Base-by-base conservation (phyloP, 53 echinoderm and acorn worm species). In the Hippasteria phrygiana region DNA sequence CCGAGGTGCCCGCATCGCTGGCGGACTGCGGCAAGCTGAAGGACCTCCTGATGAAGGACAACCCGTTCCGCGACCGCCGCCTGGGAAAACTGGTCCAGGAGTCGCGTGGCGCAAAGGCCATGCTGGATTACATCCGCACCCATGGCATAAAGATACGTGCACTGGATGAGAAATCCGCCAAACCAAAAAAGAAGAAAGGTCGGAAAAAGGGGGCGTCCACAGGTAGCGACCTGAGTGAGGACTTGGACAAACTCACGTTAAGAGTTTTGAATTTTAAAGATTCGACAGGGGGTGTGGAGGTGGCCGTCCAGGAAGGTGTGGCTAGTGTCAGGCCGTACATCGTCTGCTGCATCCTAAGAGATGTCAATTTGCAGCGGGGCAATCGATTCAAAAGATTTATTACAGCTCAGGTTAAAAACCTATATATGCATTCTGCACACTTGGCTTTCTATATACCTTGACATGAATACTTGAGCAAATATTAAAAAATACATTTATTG, bases 381-480 rank as follows among this genome's bases (percentile, higher is more conserved):
- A 91, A 62, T 12, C 74, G 84, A 36, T 95, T 94, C 91, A 98
- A 98, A 40, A 73, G 91, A 90, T 98, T 98, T 83, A 95, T 98
- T 39, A 88, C 92, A 70, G 89, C 94, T 62, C 98, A 98, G 97
- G 97, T 92, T 71, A 43, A 70, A 16, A 12, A 67, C 14, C 31
- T 35, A 13, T 34, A 35, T 35, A n/a, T n/a, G n/a, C n/a, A n/a
- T n/a, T n/a, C n/a, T n/a, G n/a, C n/a, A n/a, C n/a, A n/a, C n/a
- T n/a, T n/a, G n/a, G n/a, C n/a, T n/a, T n/a, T n/a, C n/a, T n/a
- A n/a, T n/a, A n/a, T n/a, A n/a, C n/a, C n/a, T n/a, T n/a, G n/a
- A n/a, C n/a, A n/a, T n/a, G n/a, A n/a, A n/a, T n/a, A n/a, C n/a
- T n/a, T n/a, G n/a, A n/a, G n/a, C n/a, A n/a, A n/a, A n/a, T n/a